These are phyloP conservation scores for Aurelia aurita DNA, from an alignment of 30 jellyfish, hydroid and myxozoan genomes.

Conservation along the genomic window DNA sequence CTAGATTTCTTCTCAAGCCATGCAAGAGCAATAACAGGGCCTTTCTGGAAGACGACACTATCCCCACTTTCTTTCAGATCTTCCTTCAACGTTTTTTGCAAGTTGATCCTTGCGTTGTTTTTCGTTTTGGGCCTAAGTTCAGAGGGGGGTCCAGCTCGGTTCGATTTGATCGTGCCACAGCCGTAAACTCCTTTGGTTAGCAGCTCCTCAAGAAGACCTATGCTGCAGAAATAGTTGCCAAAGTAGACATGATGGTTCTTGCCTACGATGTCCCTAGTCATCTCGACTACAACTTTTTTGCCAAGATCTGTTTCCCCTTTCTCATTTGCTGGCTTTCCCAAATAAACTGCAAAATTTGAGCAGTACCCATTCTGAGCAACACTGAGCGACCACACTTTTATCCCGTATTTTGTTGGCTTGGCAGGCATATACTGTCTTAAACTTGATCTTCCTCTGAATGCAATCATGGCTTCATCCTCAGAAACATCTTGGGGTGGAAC, in stretches of 20 bases:
- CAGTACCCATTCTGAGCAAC: constrained; percentile 73
- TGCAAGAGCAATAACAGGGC: constrained; percentile 46
- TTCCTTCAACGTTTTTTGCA: constrained; percentile 7
- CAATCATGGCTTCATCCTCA: constrained; percentile 81
- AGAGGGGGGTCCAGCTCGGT: constrained; percentile 33
- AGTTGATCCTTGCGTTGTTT: not conserved
- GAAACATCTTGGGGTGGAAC: constrained; percentile 46
- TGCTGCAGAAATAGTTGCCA: constrained; percentile 61
- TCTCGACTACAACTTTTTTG: constrained; percentile 35
- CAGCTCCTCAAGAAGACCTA: constrained; percentile 63
- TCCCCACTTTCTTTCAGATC: constrained; percentile 36
- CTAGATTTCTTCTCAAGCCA: constrained; percentile 29
- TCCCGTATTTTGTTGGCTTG: constrained; percentile 85
- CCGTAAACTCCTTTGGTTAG: not conserved
- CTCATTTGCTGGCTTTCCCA: constrained; percentile 55
- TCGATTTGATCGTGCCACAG: constrained; percentile 54
- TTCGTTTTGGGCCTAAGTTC: no score
- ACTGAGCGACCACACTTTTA: constrained; percentile 74
- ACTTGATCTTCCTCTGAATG: constrained; percentile 76
- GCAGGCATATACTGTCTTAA: constrained; percentile 78
- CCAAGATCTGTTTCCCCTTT: constrained; percentile 58
- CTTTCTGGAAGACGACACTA: constrained; percentile 16
- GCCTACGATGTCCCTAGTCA: constrained; percentile 50
- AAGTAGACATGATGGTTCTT: constrained; percentile 63
- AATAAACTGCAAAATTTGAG: constrained; percentile 65